These are phyloP conservation scores for Caenorhabditis sp. DNA, from an alignment of 2,888 invertebrate species.

Conservation along the genomic window DNA sequence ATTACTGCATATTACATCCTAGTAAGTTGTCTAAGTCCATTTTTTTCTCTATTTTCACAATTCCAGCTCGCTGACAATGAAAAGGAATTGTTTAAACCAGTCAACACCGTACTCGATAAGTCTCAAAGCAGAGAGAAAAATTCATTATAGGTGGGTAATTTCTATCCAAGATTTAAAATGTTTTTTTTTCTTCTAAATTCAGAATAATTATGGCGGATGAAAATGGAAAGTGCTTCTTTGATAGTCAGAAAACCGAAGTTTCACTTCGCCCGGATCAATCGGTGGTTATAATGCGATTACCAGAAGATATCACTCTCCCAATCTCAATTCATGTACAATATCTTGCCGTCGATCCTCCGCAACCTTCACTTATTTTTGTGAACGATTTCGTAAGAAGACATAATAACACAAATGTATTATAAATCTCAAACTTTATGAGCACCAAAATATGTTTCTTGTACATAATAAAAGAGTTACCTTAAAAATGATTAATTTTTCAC, in stretches of 20 bases:
- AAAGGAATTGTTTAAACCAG: conserved; percentile 47
- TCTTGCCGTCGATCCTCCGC: conserved; percentile 20
- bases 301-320: conserved; percentile 22
- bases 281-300: conserved; percentile 26
- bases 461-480: no score
- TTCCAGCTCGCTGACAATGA: conserved; percentile 43
- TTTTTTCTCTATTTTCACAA: neutral
- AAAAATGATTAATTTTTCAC: no score
- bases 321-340: conserved; percentile 48
- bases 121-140: conserved; percentile 22
- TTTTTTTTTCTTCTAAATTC: no score
- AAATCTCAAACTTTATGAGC: no score
- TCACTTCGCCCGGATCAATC: conserved; percentile 11
- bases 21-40: conserved; percentile 15
- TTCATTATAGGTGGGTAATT: conserved; percentile 51
- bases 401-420: neutral
- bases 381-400: conserved; percentile 13
- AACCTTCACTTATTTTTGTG: conserved; percentile 28
- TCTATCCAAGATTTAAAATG: neutral
- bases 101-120: conserved; percentile 49
- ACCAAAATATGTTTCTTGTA: no score
- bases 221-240: conserved; percentile 10
- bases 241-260: conserved; percentile 22
- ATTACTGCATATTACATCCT: conserved; percentile 44
- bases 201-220: conserved; percentile 28